Base-by-base conservation (phyloP, 1,140 invertebrate species). In the Leptoteleia sp. region DNA sequence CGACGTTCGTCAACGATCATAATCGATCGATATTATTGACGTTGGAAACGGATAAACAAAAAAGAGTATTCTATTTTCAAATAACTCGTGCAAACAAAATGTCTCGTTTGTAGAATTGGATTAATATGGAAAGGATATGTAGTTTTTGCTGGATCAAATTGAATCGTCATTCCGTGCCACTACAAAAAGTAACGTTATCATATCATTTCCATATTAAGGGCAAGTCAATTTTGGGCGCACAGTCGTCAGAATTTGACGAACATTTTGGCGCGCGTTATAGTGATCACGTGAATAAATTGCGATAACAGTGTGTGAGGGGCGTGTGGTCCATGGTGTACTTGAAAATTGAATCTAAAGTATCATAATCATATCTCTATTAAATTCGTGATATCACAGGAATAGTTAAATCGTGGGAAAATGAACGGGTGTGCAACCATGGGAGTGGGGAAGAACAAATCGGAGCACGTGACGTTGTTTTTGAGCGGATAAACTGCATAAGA, bases 401-500 rank as follows among this genome's bases (percentile, higher is more conserved):
- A 47, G 35, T 55, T 64, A 61, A 16, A 35, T 31, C 42, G 31
- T 43, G 19, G 71, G 35, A 65, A n/a, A 52, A 35, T 65, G 52
- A 65, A 57, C 38, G 52, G 61, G 45, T 67, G 61, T 75, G 61
- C 59, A 59, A 47, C 29, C 59, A 43, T 59, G 33, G 50, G 45
- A 67, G 9, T 17, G 61, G 27, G 65, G 16, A 57, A 61, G 38
- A 38, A 59, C 40, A 70, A 61, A 57, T 67, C 52, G 40, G 68
- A 42, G 22, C 55, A 15, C 59, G 59, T 79, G 43, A 71, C 61
- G 71, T 75, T 77, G 81, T 81, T 79, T 84, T 85, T 86, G 76
- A 87, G 76, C 79, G 77, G 78, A 82, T 85, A 84, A 83, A 84
- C 80, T 90, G 90, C 89, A 78, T 91, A 91, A 91, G 88, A 91